phyloP scores from a whole-genome alignment of 2,113 vertebrate species.

The Festucalex cinctus region DNA sequence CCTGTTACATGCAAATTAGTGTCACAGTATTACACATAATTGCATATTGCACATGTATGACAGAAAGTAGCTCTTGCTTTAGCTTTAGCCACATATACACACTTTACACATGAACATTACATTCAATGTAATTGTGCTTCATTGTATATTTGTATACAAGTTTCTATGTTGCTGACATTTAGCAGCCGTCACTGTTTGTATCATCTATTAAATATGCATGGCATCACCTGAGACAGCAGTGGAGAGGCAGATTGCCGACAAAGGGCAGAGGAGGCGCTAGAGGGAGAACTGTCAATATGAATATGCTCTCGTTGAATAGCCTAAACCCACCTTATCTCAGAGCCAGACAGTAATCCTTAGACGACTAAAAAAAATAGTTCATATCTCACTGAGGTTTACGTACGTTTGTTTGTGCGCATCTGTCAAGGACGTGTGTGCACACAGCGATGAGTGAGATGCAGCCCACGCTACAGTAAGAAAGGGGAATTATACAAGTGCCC shows the following conservation, averaged over 20 bases:
- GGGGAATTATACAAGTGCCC: conserved; percentile 6
- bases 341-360: conserved; percentile 39
- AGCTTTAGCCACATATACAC: conserved; percentile 1
- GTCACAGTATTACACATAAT: too few relatives aligned
- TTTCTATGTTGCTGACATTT: not conserved
- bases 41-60: too few relatives aligned
- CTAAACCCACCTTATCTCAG: conserved; percentile 10
- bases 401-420: conserved; percentile 1
- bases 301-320: conserved; percentile 13
- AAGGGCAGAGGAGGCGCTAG: conserved; percentile 39
- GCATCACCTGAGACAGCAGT: conserved; percentile 35
- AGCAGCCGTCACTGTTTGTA: conserved; percentile 14
- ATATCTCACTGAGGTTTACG: not conserved
- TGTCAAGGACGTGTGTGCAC: conserved; percentile 11
- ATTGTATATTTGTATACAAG: too few relatives aligned
- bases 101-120: too few relatives aligned
- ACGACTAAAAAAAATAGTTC: conserved; percentile 8
- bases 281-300: conserved; percentile 36
- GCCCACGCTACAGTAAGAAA: conserved; percentile 11
- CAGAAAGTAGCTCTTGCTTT: not conserved
- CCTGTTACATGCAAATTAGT: too few relatives aligned
- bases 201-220: conserved; percentile 63
- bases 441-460: conserved; percentile 11
- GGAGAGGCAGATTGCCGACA: not conserved
- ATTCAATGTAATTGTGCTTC: too few relatives aligned